phyloP scores from a whole-genome alignment of 2,113 vertebrate species.

The Callocephalon fimbriatum region DNA sequence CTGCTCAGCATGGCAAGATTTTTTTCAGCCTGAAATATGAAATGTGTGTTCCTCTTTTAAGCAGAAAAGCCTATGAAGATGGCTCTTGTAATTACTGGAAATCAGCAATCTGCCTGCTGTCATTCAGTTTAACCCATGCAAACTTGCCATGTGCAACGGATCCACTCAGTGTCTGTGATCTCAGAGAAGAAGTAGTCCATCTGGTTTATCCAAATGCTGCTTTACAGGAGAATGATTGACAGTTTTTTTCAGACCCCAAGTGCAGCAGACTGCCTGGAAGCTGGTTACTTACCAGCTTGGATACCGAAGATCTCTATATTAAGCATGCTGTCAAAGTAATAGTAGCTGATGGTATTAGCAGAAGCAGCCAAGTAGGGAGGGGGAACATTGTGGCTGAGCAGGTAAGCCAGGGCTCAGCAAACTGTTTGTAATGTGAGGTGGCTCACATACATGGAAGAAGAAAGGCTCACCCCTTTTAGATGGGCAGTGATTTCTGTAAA shows the following conservation, averaged over 20 bases:
- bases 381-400: background rate
- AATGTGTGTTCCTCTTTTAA: background rate
- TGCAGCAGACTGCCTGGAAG: background rate
- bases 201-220: constrained; percentile 56
- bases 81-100: constrained; percentile 20
- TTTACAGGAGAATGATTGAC: constrained; percentile 18
- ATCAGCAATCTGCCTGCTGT: constrained; percentile 30
- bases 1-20: background rate
- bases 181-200: constrained; percentile 36
- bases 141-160: background rate
- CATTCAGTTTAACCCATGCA: background rate
- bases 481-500: background rate
- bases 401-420: background rate
- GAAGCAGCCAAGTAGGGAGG: background rate
- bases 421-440: background rate
- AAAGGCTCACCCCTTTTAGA: background rate
- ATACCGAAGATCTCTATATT: background rate
- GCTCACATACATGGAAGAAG: background rate
- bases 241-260: background rate
- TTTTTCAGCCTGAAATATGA: background rate
- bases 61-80: background rate
- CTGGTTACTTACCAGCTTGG: background rate
- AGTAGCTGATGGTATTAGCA: background rate
- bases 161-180: constrained; percentile 19
- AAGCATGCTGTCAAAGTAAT: background rate